Evolutionary conservation across 1,140 invertebrate genomes (phyloP).

Genomic region (Formica selysi): DNA sequence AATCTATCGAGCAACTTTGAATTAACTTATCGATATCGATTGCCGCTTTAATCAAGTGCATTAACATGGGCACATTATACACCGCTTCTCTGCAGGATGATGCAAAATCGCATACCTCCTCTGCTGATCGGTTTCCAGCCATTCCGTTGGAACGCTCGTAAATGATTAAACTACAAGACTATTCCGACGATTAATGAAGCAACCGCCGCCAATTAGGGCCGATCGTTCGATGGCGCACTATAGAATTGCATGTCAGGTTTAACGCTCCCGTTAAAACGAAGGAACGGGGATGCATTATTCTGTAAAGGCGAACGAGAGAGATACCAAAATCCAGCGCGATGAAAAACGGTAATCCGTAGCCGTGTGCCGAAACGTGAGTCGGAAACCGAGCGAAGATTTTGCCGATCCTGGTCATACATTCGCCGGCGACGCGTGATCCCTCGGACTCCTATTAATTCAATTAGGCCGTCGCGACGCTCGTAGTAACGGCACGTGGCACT

Average conservation of each 20-base stretch:
- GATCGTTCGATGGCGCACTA: constrained; percentile 26
- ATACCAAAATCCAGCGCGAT: constrained; percentile 11
- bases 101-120: constrained; percentile 26
- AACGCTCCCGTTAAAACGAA: constrained; percentile 34
- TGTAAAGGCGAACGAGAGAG: background rate
- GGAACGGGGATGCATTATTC: constrained; percentile 17
- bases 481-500: background rate
- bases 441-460: constrained; percentile 59
- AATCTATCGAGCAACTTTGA: constrained; percentile 12
- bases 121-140: constrained; percentile 4
- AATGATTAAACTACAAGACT: constrained; percentile 53
- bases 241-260: constrained; percentile 6
- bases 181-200: constrained; percentile 46
- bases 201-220: constrained; percentile 43
- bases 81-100: constrained; percentile 4
- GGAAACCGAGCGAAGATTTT: constrained; percentile 16
- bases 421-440: background rate
- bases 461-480: constrained; percentile 39
- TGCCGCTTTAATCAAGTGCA: constrained; percentile 25
- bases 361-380: constrained; percentile 31
- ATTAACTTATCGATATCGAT: constrained; percentile 39
- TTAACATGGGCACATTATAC: constrained; percentile 18
- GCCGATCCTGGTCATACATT: constrained; percentile 16
- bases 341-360: constrained; percentile 46
- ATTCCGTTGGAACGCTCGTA: constrained; percentile 49